Base-by-base conservation (phyloP, 2,888 invertebrate genomes). In the Epirrhoe alternata region DNA sequence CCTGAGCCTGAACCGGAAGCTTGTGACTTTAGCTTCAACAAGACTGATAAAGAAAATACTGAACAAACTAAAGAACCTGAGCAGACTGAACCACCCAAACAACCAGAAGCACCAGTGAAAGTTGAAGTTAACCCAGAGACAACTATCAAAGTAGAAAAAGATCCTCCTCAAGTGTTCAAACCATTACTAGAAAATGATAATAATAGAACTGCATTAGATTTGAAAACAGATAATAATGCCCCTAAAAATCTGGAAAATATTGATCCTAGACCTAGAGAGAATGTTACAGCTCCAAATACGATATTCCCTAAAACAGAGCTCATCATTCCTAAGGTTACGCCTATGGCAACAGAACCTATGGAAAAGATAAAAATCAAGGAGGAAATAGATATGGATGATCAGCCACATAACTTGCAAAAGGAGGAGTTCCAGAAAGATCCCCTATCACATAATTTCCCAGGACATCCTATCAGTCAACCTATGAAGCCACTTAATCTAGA, bases 271-370 rank as follows among this genome's bases (percentile, higher is more conserved):
- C 79, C 87, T 38, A 59, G 59, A 59, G 38, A 47, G 12, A 47
- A 50, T 33, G 79, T 84, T 42, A 66, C 83, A 67, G 76, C 86
- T 58, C 83, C 80, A 69, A 82, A 78, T 77, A 71, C 83, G 64
- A 81, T 89, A 73, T 93, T 87, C 80, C 88, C 94, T 68, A 95
- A 95, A 90, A 94, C 95, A 49, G 95, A 95, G 85, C 89, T 95
- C 68, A 95, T 95, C 71, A 95, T 95, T 78, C 95, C 95, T 35
- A 95, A 94, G 86, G 93, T 94, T 60, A 92, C 93, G 49, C 92
- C 94, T 14, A 93, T 94, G 90, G 91, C 90, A 61, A 90, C 92
- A 71, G 94, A 94, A 67, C 69, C 83, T 52, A 85, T 93, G 68
- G 93, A 94, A 57, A 93, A 92, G 76, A 88, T 94, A 58, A 94